phyloP scores from a whole-genome alignment of 2,797 vertebrate species.

The Cuculus canorus region DNA sequence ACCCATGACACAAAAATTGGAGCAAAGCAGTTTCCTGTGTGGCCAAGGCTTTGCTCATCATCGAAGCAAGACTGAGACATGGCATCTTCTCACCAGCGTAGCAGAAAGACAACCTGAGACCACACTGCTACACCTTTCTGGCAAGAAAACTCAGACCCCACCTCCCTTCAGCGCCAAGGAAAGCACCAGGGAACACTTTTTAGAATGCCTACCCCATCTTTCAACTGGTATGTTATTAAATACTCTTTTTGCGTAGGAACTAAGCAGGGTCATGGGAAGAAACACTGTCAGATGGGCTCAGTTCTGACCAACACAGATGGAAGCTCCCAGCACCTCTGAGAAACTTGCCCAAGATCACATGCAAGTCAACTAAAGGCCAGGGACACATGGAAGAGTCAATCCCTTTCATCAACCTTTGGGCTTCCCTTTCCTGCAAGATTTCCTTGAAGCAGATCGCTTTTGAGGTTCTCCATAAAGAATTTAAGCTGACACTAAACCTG shows the following conservation, averaged over 20 bases:
- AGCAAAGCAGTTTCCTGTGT: not conserved
- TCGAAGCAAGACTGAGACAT: not conserved
- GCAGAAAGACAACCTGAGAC: not conserved
- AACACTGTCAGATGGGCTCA: accelerated
- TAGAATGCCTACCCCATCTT: not conserved
- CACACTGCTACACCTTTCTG: not conserved
- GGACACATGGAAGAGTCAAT: not conserved
- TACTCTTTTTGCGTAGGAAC: accelerated
- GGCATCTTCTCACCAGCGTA: not conserved
- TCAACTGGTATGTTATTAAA: not conserved
- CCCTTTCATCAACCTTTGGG: not conserved
- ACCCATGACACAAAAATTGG: not conserved
- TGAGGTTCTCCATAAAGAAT: not conserved
- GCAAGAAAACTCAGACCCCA: not conserved
- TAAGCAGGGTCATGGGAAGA: not conserved
- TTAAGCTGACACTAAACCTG: not conserved
- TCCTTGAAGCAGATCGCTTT: not conserved
- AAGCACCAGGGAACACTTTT: not conserved
- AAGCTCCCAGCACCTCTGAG: not conserved
- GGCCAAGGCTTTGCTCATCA: not conserved
- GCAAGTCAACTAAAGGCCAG: not conserved
- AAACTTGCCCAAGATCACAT: not conserved
- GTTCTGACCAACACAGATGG: accelerated
- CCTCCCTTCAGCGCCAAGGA: not conserved
- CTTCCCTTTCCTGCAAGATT: not conserved